Percentiles rank a stretch among this genome's conserved stretches.
Evolutionary conservation across 2,888 invertebrate genomes (phyloP).

Genomic region (Pammene aurita): DNA sequence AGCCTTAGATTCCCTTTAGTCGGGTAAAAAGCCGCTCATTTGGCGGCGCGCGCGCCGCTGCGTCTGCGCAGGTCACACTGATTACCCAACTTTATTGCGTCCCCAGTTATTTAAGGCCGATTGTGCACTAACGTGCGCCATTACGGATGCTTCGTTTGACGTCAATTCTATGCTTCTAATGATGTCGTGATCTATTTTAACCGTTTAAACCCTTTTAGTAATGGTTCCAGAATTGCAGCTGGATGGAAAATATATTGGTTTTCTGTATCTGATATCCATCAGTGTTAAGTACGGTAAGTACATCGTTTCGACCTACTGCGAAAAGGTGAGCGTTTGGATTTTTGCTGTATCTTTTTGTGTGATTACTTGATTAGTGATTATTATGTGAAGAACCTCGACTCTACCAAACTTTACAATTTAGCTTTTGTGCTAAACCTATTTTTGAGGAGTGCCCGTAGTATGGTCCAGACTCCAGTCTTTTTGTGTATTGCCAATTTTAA

Average conservation of each 20-base stretch:
- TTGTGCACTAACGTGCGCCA: constrained; percentile 37
- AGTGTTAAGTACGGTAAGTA: not conserved
- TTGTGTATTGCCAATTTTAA: not conserved
- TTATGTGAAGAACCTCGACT: not conserved
- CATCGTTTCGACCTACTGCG: not conserved
- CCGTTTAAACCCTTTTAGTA: constrained; percentile 22
- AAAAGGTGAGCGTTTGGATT: not conserved
- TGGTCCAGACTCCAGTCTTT: too few species aligned
- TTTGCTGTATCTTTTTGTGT: too few species aligned
- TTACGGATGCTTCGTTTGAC: constrained; percentile 24
- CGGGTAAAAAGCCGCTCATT: constrained; percentile 22
- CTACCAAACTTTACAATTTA: too few species aligned
- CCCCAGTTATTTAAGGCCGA: constrained; percentile 44
- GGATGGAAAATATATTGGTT: constrained; percentile 7
- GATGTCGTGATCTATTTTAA: constrained; percentile 30
- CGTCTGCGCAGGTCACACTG: constrained; percentile 37
- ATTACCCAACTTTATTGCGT: constrained; percentile 45
- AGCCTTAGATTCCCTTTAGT: constrained; percentile 36
- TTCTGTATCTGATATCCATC: not conserved
- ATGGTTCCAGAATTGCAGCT: constrained; percentile 10
- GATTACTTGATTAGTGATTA: not conserved
- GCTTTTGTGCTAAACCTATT: too few species aligned
- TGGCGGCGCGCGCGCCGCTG: constrained; percentile 26
- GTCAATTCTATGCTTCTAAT: constrained; percentile 26
- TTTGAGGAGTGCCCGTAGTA: too few species aligned